Evolutionary conservation across 2,113 vertebrate genomes (phyloP).

Genomic region (Elanus axillaris): DNA sequence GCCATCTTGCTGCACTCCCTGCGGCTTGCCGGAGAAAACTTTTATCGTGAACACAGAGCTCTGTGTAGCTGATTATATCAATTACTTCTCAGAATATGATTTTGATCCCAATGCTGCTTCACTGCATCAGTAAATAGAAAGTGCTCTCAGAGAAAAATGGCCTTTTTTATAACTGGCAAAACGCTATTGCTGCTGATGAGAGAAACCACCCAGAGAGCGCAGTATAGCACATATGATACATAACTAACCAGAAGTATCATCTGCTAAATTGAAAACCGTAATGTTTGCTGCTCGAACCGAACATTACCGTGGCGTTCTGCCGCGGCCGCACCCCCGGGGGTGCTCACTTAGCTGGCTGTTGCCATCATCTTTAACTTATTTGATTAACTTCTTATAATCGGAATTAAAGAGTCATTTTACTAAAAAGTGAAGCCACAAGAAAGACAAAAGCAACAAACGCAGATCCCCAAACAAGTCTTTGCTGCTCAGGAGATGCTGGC

Average conservation of each 20-base stretch:
- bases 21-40: background rate
- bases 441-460: background rate
- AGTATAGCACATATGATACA: conserved; percentile 6
- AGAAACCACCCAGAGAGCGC: conserved; percentile 50
- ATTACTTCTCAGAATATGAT: conserved; percentile 69
- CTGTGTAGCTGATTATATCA: conserved; percentile 56
- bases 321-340: conserved; percentile 2
- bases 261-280: conserved; percentile 69
- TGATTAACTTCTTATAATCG: conserved; percentile 58
- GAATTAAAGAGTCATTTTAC: conserved; percentile 59
- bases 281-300: conserved; percentile 64
- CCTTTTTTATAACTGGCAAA: conserved; percentile 66
- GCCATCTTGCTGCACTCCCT: accelerated
- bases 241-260: conserved; percentile 64
- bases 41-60: background rate
- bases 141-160: conserved; percentile 65
- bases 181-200: conserved; percentile 51
- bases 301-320: conserved; percentile 56
- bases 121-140: conserved; percentile 74
- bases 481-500: background rate
- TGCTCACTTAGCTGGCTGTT: conserved; percentile 15
- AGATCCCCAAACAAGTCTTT: background rate
- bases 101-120: conserved; percentile 71
- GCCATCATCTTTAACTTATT: conserved; percentile 40
- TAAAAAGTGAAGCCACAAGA: conserved; percentile 6